phyloP scores from a whole-genome alignment of 2,888 invertebrate species.

The Synanthedon vespiformis region DNA sequence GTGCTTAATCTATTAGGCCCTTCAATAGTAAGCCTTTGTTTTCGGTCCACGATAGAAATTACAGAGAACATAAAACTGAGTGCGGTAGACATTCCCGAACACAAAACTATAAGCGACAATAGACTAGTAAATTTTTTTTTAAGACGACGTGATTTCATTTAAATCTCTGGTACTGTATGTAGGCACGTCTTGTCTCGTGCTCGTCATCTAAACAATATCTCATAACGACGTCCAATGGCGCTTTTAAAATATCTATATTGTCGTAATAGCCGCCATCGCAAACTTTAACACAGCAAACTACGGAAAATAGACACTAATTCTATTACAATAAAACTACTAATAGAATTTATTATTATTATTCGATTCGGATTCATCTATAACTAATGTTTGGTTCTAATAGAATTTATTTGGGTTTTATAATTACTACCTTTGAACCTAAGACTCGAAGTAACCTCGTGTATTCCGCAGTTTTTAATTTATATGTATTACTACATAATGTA shows the following conservation, averaged over 20 bases:
- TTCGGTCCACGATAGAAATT: slow-evolving; percentile 33
- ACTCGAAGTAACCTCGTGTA: too few relatives aligned
- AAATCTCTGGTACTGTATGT: too few relatives aligned
- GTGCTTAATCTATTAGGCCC: slow-evolving; percentile 46
- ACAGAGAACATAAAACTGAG: not conserved
- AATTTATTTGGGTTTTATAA: too few relatives aligned
- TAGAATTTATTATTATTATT: slow-evolving; percentile 29
- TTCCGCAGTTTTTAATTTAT: too few relatives aligned
- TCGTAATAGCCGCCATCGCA: slow-evolving; percentile 34
- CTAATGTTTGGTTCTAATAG: slow-evolving; percentile 9
- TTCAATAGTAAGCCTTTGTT: slow-evolving; percentile 30
- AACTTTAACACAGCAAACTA: slow-evolving; percentile 49
- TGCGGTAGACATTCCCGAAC: not conserved
- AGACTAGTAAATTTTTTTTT: not conserved
- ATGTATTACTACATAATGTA: too few relatives aligned
- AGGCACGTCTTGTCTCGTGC: too few relatives aligned
- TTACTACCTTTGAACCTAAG: too few relatives aligned
- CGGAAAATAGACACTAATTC: slow-evolving; percentile 52
- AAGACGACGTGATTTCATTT: not conserved
- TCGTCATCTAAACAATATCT: too few relatives aligned
- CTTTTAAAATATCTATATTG: slow-evolving; percentile 21
- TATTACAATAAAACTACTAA: slow-evolving; percentile 21
- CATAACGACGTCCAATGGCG: slow-evolving; percentile 13
- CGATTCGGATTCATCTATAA: slow-evolving; percentile 36
- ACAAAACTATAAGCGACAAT: not conserved